phyloP scores from a whole-genome alignment of 2,113 vertebrate species.

The Brevimyrus niger region DNA sequence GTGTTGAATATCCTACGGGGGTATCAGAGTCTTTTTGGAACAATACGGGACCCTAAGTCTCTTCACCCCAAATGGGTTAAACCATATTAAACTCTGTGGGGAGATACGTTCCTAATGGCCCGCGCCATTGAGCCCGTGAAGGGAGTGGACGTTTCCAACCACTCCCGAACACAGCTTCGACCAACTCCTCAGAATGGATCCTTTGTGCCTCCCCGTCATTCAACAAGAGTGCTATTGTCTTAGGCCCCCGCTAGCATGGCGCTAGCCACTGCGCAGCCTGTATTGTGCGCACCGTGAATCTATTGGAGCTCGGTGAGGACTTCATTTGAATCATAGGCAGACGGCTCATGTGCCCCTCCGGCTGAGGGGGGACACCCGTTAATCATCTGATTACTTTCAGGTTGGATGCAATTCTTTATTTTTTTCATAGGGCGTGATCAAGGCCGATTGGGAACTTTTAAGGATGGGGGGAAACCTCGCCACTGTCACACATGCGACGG shows the following conservation, averaged over 20 bases:
- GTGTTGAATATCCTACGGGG: conserved; percentile 8
- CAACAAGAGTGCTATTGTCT: conserved; percentile 68
- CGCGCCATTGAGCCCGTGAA: conserved; percentile 31
- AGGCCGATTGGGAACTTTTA: background rate
- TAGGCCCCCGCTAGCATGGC: conserved; percentile 47
- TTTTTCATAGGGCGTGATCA: background rate
- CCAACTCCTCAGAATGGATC: conserved; percentile 70
- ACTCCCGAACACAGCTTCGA: conserved; percentile 62
- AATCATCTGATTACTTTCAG: conserved; percentile 29
- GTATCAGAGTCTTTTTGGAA: conserved; percentile 20
- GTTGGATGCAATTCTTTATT: background rate
- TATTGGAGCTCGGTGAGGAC: conserved; percentile 48
- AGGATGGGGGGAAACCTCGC: background rate
- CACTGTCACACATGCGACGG: background rate
- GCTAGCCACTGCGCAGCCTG: conserved; percentile 54
- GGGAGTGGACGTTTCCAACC: conserved; percentile 39
- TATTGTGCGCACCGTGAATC: conserved; percentile 58
- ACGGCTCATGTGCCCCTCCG: conserved; percentile 39
- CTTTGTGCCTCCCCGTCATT: conserved; percentile 66
- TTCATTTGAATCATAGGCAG: conserved; percentile 54
- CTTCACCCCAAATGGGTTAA: conserved; percentile 22
- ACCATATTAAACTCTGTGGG: conserved; percentile 18
- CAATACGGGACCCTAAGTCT: conserved; percentile 14
- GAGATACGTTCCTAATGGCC: conserved; percentile 32
- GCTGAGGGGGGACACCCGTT: conserved; percentile 16